Evolutionary conservation across 37 sponge, comb jelly and placozoan genomes (phyloP).

Genomic region (Dysidea cf. avara): DNA sequence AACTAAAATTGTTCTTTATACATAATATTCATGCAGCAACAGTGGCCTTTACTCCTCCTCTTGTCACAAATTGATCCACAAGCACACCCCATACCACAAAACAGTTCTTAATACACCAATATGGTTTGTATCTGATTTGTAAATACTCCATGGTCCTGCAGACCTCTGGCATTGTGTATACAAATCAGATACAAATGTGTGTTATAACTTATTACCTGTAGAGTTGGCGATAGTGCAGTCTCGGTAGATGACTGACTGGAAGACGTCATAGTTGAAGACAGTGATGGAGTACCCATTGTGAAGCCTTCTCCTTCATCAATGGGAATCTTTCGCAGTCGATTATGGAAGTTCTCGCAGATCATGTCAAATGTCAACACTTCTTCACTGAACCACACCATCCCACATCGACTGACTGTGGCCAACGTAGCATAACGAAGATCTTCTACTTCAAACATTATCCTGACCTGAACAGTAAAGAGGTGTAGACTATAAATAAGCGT

Average conservation of each 20-base stretch:
- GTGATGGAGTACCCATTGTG: not conserved
- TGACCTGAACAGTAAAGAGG: slow-evolving; percentile 43
- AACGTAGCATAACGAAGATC: slow-evolving; percentile 95
- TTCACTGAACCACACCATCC: slow-evolving; percentile 99
- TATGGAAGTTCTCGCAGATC: slow-evolving; percentile 85
- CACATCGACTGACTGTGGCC: slow-evolving; percentile 98
- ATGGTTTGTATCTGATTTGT: too few relatives aligned
- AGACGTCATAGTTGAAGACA: not conserved
- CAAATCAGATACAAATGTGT: not conserved
- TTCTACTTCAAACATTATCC: slow-evolving; percentile 98
- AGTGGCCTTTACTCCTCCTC: too few relatives aligned
- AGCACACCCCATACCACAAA: too few relatives aligned
- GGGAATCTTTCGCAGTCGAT: slow-evolving; percentile 66
- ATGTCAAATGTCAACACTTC: slow-evolving; percentile 93
- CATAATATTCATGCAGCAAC: too few relatives aligned
- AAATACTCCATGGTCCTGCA: too few relatives aligned
- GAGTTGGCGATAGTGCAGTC: too few relatives aligned
- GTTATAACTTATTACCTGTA: not conserved
- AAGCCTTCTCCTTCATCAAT: slow-evolving; percentile 91
- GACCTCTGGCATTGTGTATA: not conserved
- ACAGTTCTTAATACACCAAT: too few relatives aligned
- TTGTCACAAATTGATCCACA: too few relatives aligned
- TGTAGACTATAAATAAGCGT: not conserved
- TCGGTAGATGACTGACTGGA: too few relatives aligned
- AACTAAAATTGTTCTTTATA: too few relatives aligned